Evolutionary conservation across 2,888 invertebrate genomes (phyloP).

Genomic region (Aleiodes alternator): DNA sequence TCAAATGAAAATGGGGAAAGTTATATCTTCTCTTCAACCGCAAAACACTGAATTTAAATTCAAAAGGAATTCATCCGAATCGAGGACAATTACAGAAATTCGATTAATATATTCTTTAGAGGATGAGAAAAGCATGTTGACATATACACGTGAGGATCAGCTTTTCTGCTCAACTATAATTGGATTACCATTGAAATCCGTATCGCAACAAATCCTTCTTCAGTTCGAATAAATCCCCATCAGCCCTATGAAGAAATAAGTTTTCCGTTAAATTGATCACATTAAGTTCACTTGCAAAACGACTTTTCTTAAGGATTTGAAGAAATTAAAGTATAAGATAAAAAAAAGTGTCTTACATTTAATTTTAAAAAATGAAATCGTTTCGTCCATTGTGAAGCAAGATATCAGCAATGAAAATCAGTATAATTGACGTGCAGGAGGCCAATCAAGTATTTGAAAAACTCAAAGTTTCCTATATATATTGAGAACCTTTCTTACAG

Average conservation of each 20-base stretch:
- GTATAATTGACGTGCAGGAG: too few relatives aligned
- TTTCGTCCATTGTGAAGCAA: too few relatives aligned
- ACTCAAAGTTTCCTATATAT: too few relatives aligned
- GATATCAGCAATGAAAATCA: too few relatives aligned
- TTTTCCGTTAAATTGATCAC: neutral
- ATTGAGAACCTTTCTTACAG: too few relatives aligned
- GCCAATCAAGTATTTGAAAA: too few relatives aligned
- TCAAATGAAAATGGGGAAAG: constrained; percentile 47
- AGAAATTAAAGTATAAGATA: too few relatives aligned
- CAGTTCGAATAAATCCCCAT: constrained; percentile 12
- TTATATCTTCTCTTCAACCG: constrained; percentile 19
- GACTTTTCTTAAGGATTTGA: too few relatives aligned
- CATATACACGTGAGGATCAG: constrained; percentile 1
- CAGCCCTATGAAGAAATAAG: neutral
- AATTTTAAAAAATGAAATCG: too few relatives aligned
- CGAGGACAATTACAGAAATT: neutral
- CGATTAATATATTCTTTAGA: neutral
- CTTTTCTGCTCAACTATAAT: constrained; percentile 4
- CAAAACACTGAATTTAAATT: neutral
- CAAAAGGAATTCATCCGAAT: constrained; percentile 1
- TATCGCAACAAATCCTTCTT: constrained; percentile 18
- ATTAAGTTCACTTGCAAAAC: neutral
- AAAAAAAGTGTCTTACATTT: too few relatives aligned
- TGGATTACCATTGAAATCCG: constrained; percentile 19
- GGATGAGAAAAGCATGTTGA: neutral